A percentile compares a stretch with the other conserved stretches of the same genome.
Evolutionary conservation across 2,797 vertebrate species (phyloP).

Genomic region (Echiichthys vipera): DNA sequence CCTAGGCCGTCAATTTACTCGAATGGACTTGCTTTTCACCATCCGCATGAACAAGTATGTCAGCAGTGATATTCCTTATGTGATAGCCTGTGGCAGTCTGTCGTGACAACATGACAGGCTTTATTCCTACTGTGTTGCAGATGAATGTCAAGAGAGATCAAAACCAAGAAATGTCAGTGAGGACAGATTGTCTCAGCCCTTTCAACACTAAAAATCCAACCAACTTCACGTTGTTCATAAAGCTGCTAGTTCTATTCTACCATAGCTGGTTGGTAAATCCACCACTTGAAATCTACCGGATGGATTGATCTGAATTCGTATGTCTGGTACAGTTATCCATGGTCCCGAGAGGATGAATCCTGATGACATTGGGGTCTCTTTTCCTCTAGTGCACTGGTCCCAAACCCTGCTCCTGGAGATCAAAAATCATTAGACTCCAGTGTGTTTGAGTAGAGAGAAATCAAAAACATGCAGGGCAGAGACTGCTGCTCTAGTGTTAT

Average conservation of each 20-base stretch:
- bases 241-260: background rate
- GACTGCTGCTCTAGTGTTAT: no score
- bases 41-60: background rate
- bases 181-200: conserved; percentile 5
- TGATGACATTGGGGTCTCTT: background rate
- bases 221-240: background rate
- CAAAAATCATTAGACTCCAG: no score
- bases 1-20: conserved; percentile 35
- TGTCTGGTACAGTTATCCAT: no score
- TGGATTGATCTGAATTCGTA: no score
- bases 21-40: conserved; percentile 24
- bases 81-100: background rate
- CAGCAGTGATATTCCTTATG: background rate
- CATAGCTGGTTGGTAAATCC: background rate
- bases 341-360: background rate
- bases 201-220: background rate
- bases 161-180: background rate
- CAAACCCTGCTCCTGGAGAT: no score
- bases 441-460: no score
- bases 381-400: no score
- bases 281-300: no score
- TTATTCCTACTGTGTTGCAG: background rate
- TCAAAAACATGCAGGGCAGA: no score
- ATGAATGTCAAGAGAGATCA: conserved; percentile 23
- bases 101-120: background rate